phyloP scores from a whole-genome alignment of 2,797 vertebrate species.

The Urosaurus nigricauda region DNA sequence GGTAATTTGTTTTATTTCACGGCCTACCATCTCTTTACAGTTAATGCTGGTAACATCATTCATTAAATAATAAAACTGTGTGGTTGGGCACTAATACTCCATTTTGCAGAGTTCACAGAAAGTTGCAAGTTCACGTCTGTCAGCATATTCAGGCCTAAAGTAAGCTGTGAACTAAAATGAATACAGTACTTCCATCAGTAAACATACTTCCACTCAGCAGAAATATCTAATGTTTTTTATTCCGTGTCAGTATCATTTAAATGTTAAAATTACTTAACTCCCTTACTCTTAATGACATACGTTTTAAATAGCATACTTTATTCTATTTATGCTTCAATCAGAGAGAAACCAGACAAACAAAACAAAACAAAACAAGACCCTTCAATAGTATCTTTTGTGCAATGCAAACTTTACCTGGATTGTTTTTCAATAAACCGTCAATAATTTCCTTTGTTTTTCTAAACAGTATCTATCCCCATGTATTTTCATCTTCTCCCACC shows the following conservation, averaged over 20 bases:
- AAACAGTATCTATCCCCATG: accelerated
- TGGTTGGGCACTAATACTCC: background rate
- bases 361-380: too few relatives aligned
- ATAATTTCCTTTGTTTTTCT: background rate
- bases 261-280: constrained; percentile 8
- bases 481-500: background rate
- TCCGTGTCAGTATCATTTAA: background rate
- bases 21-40: background rate
- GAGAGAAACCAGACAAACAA: background rate
- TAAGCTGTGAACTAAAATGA: background rate
- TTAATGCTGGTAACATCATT: background rate
- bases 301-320: constrained; percentile 4
- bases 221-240: background rate
- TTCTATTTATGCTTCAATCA: background rate
- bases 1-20: background rate
- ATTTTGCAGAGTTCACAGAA: background rate
- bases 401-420: constrained; percentile 6
- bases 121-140: background rate
- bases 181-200: too few relatives aligned
- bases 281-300: background rate
- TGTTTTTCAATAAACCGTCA: background rate
- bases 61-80: background rate
- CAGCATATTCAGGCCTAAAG: background rate
- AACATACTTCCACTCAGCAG: background rate
- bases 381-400: background rate